Percentiles rank a stretch among this genome's conserved stretches.
phyloP scores from a whole-genome alignment of 2,113 vertebrate genomes.

The Corythaeola cristata region DNA sequence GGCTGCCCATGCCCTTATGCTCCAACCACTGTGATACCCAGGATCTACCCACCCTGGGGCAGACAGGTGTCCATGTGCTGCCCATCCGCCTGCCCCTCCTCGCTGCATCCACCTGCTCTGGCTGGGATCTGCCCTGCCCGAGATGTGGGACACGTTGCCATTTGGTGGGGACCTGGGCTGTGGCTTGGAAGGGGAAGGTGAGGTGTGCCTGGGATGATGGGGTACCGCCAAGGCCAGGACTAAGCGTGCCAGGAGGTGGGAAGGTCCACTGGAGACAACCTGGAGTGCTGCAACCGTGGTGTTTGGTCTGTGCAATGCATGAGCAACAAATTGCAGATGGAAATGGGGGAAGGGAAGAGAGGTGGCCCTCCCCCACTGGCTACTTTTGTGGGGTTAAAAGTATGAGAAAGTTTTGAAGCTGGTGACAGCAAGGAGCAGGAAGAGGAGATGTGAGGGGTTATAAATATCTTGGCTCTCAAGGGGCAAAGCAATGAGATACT shows the following conservation, averaged over 20 bases:
- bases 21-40: accelerated
- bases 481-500: slow-evolving; percentile 1
- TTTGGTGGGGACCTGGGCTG: not conserved
- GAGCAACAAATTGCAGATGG: not conserved
- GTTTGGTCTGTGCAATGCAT: not conserved
- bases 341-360: not conserved
- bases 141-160: not conserved
- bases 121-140: not conserved
- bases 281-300: accelerated
- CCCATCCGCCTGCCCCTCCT: not conserved
- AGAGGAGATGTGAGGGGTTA: slow-evolving; percentile 26
- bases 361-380: not conserved
- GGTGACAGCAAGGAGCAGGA: slow-evolving; percentile 40
- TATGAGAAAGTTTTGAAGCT: not conserved
- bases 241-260: not conserved
- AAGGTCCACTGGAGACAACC: not conserved
- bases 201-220: not conserved
- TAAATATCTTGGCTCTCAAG: slow-evolving; percentile 40
- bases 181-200: not conserved
- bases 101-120: not conserved
- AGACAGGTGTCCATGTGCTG: not conserved
- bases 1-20: not conserved
- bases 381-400: not conserved
- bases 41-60: not conserved
- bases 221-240: not conserved